A percentile compares a stretch with the other conserved stretches of the same genome.
Evolutionary conservation across 2,888 invertebrate genomes (phyloP).

Genomic region (Nysson spinosus): DNA sequence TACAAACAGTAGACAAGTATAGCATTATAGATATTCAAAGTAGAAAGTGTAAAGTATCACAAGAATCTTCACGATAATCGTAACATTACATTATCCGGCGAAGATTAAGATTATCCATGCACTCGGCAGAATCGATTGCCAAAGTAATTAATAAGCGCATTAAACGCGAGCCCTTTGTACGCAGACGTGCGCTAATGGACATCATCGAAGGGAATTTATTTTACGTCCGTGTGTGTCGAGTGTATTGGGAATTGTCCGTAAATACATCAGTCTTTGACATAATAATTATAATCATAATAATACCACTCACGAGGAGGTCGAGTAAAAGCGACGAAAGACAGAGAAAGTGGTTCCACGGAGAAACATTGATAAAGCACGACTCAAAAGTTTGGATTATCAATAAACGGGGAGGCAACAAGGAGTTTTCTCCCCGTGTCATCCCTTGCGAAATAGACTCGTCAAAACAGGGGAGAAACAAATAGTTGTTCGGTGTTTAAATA

Average conservation of each 20-base stretch:
- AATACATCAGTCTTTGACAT: slow-evolving; percentile 70
- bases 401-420: no score
- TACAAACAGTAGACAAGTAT: slow-evolving; percentile 65
- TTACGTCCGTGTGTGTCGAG: slow-evolving; percentile 16
- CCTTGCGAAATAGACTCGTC: slow-evolving; percentile 34
- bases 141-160: slow-evolving; percentile 49
- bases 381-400: no score
- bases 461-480: slow-evolving; percentile 32
- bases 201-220: slow-evolving; percentile 16
- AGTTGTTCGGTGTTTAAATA: slow-evolving; percentile 32
- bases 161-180: slow-evolving; percentile 30
- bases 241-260: slow-evolving; percentile 53
- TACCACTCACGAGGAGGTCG: slow-evolving; percentile 52
- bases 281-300: slow-evolving; percentile 59
- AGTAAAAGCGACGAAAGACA: no score
- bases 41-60: slow-evolving; percentile 76
- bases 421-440: slow-evolving; percentile 22
- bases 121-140: slow-evolving; percentile 33
- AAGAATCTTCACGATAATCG: slow-evolving; percentile 72
- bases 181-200: slow-evolving; percentile 33
- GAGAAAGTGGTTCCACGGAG: no score
- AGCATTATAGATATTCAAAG: slow-evolving; percentile 69
- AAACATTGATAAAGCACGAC: slow-evolving; percentile 57
- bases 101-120: slow-evolving; percentile 29
- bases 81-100: slow-evolving; percentile 53